These are phyloP conservation scores for Polypedilum vanderplanki DNA, from an alignment of 1,140 invertebrate species.

Conservation along the genomic window DNA sequence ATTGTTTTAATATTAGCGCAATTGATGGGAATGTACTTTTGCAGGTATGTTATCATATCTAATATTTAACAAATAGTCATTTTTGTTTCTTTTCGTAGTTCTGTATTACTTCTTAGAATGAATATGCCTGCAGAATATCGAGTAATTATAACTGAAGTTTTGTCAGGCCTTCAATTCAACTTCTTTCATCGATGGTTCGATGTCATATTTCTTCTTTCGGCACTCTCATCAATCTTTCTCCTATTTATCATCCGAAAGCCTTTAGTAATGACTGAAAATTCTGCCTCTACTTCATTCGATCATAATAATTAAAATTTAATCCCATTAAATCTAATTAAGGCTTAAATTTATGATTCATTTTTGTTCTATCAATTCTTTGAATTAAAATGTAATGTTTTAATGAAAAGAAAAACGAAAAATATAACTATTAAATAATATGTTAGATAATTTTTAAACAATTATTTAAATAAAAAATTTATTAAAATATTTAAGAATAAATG, in stretches of 20 bases:
- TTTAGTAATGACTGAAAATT: slow-evolving; percentile 14
- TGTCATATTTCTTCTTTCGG: slow-evolving; percentile 97
- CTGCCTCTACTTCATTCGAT: background rate
- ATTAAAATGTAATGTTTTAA: too few species aligned
- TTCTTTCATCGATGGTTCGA: slow-evolving; percentile 99
- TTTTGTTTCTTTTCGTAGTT: slow-evolving; percentile 57
- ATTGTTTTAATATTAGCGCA: slow-evolving; percentile 95
- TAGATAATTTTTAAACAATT: too few species aligned
- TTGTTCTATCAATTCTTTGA: background rate
- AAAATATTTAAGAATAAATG: too few species aligned
- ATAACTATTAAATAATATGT: too few species aligned
- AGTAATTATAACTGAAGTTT: slow-evolving; percentile 94
- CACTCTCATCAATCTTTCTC: slow-evolving; percentile 90
- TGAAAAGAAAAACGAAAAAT: too few species aligned
- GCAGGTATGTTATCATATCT: too few species aligned
- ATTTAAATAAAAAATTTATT: too few species aligned
- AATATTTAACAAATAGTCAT: too few species aligned
- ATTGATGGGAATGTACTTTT: slow-evolving; percentile 99
- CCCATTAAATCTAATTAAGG: background rate
- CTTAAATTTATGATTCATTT: background rate
- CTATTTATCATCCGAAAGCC: slow-evolving; percentile 68
- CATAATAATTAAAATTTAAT: background rate
- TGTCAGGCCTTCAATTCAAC: slow-evolving; percentile 97
- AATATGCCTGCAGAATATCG: slow-evolving; percentile 98
- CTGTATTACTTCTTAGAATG: slow-evolving; percentile 96